These are phyloP conservation scores for Catocala fraxini DNA, from an alignment of 2,888 invertebrate genomes.

Conservation along the genomic window DNA sequence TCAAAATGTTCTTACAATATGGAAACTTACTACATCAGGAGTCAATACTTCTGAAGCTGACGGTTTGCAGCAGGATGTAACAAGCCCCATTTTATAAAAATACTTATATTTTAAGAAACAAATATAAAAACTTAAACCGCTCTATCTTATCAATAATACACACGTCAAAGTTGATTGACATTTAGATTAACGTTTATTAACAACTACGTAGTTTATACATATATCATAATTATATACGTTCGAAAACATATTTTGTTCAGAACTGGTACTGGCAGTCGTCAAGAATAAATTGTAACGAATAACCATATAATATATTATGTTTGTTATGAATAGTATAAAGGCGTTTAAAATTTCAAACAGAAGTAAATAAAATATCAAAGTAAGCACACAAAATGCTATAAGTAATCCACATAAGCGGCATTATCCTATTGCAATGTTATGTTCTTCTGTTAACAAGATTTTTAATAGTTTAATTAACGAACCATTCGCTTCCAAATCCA, in stretches of 20 bases:
- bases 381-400: too few species aligned
- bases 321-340: background rate
- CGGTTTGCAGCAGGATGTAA: conserved; percentile 85
- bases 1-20: background rate
- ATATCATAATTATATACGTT: too few species aligned
- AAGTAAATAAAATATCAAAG: too few species aligned
- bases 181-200: conserved; percentile 28
- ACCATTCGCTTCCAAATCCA: conserved; percentile 74
- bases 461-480: conserved; percentile 45
- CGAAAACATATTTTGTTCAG: background rate
- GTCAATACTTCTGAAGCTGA: conserved; percentile 87
- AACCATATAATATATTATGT: background rate
- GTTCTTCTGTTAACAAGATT: too few species aligned
- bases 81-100: conserved; percentile 79
- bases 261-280: conserved; percentile 1
- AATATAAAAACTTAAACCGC: conserved; percentile 37
- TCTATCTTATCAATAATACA: conserved; percentile 22
- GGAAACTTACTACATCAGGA: conserved; percentile 86
- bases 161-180: conserved; percentile 23
- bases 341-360: conserved; percentile 1
- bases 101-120: conserved; percentile 32
- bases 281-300: background rate
- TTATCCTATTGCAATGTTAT: too few species aligned
- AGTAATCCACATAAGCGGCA: too few species aligned
- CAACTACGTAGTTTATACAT: background rate